Base-by-base conservation (phyloP, 1,140 invertebrate genomes). In the Drosophila lacertosa region DNA sequence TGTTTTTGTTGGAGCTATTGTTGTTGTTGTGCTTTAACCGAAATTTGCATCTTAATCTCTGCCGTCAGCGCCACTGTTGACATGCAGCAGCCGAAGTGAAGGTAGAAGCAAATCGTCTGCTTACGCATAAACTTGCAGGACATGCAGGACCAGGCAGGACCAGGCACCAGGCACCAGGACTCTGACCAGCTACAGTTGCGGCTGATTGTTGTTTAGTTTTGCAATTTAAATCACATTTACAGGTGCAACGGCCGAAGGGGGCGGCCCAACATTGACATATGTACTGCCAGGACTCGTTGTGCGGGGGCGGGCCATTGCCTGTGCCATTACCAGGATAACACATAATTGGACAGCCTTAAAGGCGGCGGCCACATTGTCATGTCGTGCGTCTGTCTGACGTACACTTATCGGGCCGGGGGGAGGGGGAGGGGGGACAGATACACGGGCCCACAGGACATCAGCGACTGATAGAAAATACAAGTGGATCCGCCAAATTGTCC, bases 11-110 rank as follows among this genome's bases (percentile, higher is more conserved):
- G 37, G 7, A 42, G 59, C 39, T 54, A 51, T 50, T 76, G 63
- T 54, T 72, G 64, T 53, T 75, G 78, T 47, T 63, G 81, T 77
- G 53, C 74, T 69, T 51, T 73, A 62, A 15, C 70, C 64, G 37
- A 74, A 89, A 88, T 88, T 88, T 88, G 82, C 82, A 88, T 88
- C 82, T 82, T 88, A 88, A 88, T 88, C 82, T 82, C 82, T 88
- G 82, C 59, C 77, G 77, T 86, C 77, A 81, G 82, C 82, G 74
- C 29, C 82, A 63, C 32, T 88, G 81, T 88, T 86, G 82, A 86
- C 81, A 80, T 69, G 67, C 64, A 65, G 66, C 54, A 64, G 48
- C 18, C 9, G 18, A 13, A 62, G 18, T 9, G 39, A 15, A 11
- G 22, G 40, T n/a, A 37, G 67, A 15, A 60, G 60, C 68, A 81